Percentiles rank a stretch among this genome's conserved stretches.
Evolutionary conservation across 2,888 invertebrate species (phyloP).

Genomic region (Calameuta pallipes): DNA sequence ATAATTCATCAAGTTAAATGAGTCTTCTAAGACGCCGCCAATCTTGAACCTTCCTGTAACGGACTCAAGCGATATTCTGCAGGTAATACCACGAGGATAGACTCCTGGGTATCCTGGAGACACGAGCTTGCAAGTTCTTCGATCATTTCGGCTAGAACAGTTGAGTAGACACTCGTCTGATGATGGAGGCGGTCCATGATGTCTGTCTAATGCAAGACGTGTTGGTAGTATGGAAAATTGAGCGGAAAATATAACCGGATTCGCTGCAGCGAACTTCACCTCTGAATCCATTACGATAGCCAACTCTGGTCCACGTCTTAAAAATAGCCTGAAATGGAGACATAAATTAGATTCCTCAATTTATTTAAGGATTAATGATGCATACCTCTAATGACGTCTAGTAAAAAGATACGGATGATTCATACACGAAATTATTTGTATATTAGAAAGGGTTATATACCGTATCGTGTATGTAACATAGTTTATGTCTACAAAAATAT

Average conservation of each 20-base stretch:
- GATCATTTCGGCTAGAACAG: constrained; percentile 50
- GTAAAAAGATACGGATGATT: too few relatives aligned
- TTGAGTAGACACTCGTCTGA: constrained; percentile 50
- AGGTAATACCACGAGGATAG: constrained; percentile 52
- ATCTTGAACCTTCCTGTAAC: constrained; percentile 50
- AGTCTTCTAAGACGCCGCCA: constrained; percentile 49
- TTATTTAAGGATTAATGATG: too few relatives aligned
- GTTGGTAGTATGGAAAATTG: constrained; percentile 52
- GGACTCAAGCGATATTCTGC: constrained; percentile 49
- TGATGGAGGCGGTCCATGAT: constrained; percentile 41
- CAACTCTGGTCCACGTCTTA: constrained; percentile 50
- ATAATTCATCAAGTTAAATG: constrained; percentile 54
- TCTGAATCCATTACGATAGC: constrained; percentile 53
- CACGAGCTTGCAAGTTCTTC: constrained; percentile 43
- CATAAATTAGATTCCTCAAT: background rate
- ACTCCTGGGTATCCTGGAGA: constrained; percentile 55
- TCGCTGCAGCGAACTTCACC: constrained; percentile 49
- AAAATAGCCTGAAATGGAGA: constrained; percentile 39
- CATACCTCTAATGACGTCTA: too few relatives aligned
- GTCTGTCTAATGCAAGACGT: constrained; percentile 44
- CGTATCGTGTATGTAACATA: too few relatives aligned
- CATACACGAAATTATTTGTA: too few relatives aligned
- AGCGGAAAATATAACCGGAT: constrained; percentile 56
- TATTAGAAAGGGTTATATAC: too few relatives aligned
- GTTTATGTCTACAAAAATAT: too few relatives aligned